Conservation (phyloP, 2,797 vertebrate species). For the Pangasius macronema region DNA sequence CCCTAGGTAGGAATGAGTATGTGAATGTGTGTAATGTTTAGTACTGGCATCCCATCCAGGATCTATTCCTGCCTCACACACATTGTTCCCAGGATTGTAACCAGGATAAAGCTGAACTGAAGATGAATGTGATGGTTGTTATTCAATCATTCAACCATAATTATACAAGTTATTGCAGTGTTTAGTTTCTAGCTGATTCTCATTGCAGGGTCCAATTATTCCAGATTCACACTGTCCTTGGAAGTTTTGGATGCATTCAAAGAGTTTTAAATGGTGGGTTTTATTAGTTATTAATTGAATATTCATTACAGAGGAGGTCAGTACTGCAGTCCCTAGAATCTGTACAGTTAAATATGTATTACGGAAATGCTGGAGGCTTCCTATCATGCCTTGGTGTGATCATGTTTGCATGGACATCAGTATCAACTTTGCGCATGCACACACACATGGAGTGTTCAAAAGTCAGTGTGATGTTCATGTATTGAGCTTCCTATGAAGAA, state of each 20-base stretch:
- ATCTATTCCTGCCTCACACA: neutral
- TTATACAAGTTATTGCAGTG: neutral
- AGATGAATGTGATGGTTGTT: neutral
- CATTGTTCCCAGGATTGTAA: neutral
- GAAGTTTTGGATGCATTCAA: neutral
- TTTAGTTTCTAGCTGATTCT: neutral
- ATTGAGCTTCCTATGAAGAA: constrained; percentile 26
- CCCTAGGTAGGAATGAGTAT: neutral
- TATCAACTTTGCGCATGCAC: neutral
- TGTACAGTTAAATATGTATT: neutral
- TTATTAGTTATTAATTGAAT: neutral
- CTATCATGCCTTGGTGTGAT: neutral
- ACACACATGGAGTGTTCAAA: neutral
- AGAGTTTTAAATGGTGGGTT: neutral
- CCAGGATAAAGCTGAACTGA: neutral
- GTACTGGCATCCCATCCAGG: neutral
- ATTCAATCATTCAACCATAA: neutral
- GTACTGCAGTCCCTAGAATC: neutral
- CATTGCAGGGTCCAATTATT: neutral
- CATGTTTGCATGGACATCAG: neutral
- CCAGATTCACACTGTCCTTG: neutral
- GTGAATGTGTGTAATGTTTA: neutral
- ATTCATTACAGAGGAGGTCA: neutral
- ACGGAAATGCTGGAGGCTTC: neutral
- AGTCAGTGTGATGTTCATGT: neutral